Base-by-base conservation (phyloP, 1,140 invertebrate genomes). In the Eulimnadia texana region DNA sequence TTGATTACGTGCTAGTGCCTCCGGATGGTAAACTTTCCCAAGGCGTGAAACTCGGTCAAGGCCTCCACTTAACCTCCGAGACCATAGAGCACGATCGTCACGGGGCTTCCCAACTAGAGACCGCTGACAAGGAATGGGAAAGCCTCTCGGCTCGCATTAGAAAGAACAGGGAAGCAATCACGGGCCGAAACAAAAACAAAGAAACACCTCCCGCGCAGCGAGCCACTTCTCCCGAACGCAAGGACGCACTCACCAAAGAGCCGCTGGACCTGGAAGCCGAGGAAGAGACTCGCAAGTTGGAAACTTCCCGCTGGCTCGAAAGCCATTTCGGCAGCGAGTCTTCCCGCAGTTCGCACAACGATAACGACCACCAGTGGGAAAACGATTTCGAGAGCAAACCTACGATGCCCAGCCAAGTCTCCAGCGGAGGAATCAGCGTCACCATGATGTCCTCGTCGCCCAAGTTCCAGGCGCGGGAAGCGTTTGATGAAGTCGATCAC, bases 221-320 rank as follows among this genome's bases (percentile, higher is more conserved):
- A 51, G 58, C 55, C 52, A 57, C 54, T 2, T 65, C 22, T 52
- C 57, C 82, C 22, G 81, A 81, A 61, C 74, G 84, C 47, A 88
- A 88, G 69, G 87, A 90, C 71, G 88, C 83, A 3, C 68, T 89
- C 60, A 86, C 85, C 16, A 83, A 84, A 66, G 81, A 82, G 42
- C 86, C 88, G 0, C 70, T 90, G 33, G 86, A 90, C 70, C 84
- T 89, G 66, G 85, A 88, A 68, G 81, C 86, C 66, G 90, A 94
- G 72, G 88, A 93, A 69, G 84, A 91, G 70, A 90, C 89, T 1
- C 78, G 88, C 56, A 88, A 90, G 74, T 84, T 84, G 65, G 90
- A 88, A 77, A 94, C 87, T 0, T 87, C 83, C 65, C 90, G 85
- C 72, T 95, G 86, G 88, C 74, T 91, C 16, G 88, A 92, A 65